phyloP scores from a whole-genome alignment of 2,797 vertebrate species.

The Chrysocyon brachyurus region DNA sequence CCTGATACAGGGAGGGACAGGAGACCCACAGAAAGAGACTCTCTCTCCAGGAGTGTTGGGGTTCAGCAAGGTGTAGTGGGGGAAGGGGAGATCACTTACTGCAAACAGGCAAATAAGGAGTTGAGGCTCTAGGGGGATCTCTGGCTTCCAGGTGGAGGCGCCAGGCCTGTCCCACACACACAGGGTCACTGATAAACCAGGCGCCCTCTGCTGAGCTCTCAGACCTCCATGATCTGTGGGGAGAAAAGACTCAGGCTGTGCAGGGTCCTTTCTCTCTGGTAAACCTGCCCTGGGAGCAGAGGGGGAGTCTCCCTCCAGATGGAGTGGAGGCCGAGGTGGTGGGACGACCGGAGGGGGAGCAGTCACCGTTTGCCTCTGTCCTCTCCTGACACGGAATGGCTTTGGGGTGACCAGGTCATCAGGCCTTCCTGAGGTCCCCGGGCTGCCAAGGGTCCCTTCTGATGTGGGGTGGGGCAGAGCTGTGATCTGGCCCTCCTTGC shows the following conservation, averaged over 20 bases:
- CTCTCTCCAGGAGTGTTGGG: background rate
- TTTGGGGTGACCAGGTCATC: background rate
- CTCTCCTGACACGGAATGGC: background rate
- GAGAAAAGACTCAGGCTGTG: conserved; percentile 71
- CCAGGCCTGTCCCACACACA: conserved; percentile 77
- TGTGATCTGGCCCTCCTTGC: background rate
- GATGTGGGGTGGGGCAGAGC: background rate
- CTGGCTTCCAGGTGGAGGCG: conserved; percentile 82
- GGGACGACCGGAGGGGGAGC: background rate
- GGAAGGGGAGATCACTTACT: background rate
- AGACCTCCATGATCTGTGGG: conserved; percentile 83
- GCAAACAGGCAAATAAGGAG: conserved; percentile 59
- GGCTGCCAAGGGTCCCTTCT: background rate
- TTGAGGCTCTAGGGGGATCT: conserved; percentile 66
- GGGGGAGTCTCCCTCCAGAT: background rate
- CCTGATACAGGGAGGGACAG: background rate
- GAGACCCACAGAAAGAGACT: background rate
- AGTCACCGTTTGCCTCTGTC: background rate
- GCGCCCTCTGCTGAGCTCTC: conserved; percentile 84
- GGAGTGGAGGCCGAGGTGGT: background rate
- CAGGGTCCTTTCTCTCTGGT: conserved; percentile 36
- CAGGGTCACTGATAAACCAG: conserved; percentile 86
- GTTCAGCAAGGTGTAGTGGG: background rate
- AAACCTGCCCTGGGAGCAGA: background rate
- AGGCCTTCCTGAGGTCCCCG: background rate